Conservation (phyloP, 1,140 invertebrate genomes). For the Aleiodes sp. region DNA sequence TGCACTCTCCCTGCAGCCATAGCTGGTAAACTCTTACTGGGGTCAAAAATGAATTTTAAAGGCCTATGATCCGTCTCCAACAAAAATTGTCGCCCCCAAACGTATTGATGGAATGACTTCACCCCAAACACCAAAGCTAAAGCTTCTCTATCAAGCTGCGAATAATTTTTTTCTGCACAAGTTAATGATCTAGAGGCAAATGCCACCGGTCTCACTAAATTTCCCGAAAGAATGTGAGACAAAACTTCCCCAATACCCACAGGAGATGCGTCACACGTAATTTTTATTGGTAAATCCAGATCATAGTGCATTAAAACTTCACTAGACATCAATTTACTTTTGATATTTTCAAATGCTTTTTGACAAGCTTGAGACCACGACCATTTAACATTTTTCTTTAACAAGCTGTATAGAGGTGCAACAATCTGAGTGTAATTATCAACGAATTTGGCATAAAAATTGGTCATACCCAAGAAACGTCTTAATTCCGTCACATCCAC, state of each 20-base stretch:
- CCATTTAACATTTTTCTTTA: background rate
- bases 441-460: slow-evolving; percentile 22
- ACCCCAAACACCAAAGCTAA: slow-evolving; percentile 6
- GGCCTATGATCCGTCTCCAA: slow-evolving; percentile 21
- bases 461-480: slow-evolving; percentile 1
- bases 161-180: slow-evolving; percentile 7
- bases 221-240: slow-evolving; percentile 2
- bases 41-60: slow-evolving; percentile 15
- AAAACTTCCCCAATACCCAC: slow-evolving; percentile 9
- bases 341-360: background rate
- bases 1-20: slow-evolving; percentile 19
- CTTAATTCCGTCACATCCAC: slow-evolving; percentile 6
- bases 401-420: background rate
- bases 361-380: background rate
- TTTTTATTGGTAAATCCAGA: slow-evolving; percentile 9
- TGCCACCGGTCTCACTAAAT: background rate
- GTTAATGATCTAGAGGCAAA: slow-evolving; percentile 10
- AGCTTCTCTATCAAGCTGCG: slow-evolving; percentile 11
- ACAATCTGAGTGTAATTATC: background rate
- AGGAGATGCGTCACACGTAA: slow-evolving; percentile 23
- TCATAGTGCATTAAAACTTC: slow-evolving; percentile 21
- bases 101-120: slow-evolving; percentile 12
- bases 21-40: background rate
- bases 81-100: slow-evolving; percentile 11
- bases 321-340: background rate